Evolutionary conservation across 1,140 invertebrate species (phyloP).

Genomic region (Hetaerina americana): DNA sequence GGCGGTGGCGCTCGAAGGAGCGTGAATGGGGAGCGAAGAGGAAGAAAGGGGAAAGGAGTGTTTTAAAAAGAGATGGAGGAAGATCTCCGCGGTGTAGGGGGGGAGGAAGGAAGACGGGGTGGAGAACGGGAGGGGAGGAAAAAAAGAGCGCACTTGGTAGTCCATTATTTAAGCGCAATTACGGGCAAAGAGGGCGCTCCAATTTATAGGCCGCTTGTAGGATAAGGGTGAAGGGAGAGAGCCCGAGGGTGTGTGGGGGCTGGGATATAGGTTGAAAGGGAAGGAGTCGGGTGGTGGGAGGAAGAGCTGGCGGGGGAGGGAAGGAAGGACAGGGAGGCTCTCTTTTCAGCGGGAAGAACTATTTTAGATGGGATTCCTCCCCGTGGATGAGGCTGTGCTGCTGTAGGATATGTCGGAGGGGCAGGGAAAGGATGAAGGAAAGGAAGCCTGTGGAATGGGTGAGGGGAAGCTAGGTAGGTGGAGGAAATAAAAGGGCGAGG

Average conservation of each 20-base stretch:
- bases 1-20: too few relatives aligned
- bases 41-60: neutral
- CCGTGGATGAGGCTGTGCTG: too few relatives aligned
- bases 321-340: constrained; percentile 16
- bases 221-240: constrained; percentile 12
- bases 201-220: neutral
- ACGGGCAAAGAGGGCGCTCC: neutral
- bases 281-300: too few relatives aligned
- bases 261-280: constrained; percentile 14
- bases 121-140: neutral
- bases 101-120: too few relatives aligned
- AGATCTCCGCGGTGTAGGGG: too few relatives aligned
- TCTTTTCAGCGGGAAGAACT: constrained; percentile 20
- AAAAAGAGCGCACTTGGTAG: neutral
- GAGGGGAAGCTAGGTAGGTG: too few relatives aligned
- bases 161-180: neutral
- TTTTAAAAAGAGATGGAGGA: neutral
- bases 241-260: constrained; percentile 14
- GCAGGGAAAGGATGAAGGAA: too few relatives aligned
- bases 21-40: neutral
- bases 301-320: too few relatives aligned
- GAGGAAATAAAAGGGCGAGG: too few relatives aligned
- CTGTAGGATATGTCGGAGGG: too few relatives aligned
- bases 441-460: too few relatives aligned
- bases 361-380: too few relatives aligned